phyloP scores from a whole-genome alignment of 2,888 invertebrate species.

The Anodontia alba region DNA sequence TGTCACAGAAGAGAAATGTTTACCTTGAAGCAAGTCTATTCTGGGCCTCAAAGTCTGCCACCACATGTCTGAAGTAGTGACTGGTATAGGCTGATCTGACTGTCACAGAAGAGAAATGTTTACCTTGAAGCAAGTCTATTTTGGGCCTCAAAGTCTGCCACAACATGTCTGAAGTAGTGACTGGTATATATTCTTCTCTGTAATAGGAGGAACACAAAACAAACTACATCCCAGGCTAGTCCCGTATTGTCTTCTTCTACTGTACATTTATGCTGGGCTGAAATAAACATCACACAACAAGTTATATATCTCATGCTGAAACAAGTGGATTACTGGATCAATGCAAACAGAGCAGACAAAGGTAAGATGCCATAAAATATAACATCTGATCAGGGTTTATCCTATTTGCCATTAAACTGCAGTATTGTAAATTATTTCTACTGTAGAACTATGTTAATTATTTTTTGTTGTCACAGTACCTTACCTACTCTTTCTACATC shows the following conservation, averaged over 20 bases:
- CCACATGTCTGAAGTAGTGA: slow-evolving; percentile 98
- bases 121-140: slow-evolving; percentile 95
- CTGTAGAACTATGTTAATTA: no score
- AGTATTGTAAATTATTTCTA: no score
- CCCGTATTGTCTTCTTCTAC: slow-evolving; percentile 91
- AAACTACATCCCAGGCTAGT: slow-evolving; percentile 95
- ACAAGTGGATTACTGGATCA: no score
- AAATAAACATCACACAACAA: background rate
- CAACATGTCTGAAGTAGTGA: slow-evolving; percentile 98
- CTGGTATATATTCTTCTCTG: slow-evolving; percentile 97
- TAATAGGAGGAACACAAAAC: slow-evolving; percentile 96
- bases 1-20: no score
- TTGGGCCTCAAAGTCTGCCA: slow-evolving; percentile 97
- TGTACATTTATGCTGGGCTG: slow-evolving; percentile 42
- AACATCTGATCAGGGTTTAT: no score
- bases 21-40: slow-evolving; percentile 95
- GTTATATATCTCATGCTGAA: no score
- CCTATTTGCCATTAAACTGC: no score
- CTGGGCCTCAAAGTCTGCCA: slow-evolving; percentile 97
- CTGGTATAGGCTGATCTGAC: slow-evolving; percentile 95
- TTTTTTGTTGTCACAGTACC: no score
- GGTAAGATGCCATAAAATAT: no score
- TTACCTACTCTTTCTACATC: no score
- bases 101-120: slow-evolving; percentile 93
- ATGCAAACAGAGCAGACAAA: no score